phyloP scores from a whole-genome alignment of 2,797 vertebrate species.

The Acestrorhynchus altus region DNA sequence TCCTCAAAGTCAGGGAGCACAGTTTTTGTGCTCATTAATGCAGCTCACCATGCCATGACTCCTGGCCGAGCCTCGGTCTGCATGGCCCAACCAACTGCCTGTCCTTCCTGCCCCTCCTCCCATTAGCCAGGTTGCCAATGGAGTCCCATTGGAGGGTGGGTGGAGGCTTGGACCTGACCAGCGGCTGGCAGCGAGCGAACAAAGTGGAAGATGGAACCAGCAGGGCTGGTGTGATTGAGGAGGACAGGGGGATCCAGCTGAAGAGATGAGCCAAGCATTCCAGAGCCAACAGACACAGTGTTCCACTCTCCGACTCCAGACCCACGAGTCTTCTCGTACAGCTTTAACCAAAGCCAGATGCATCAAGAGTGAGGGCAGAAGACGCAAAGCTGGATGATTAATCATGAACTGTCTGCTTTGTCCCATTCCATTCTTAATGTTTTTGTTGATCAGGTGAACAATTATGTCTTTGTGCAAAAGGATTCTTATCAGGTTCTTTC shows the following conservation, averaged over 20 bases:
- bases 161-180: conserved; percentile 72
- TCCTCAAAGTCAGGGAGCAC: conserved; percentile 98
- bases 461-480: no score
- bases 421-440: no score
- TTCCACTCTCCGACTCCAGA: conserved; percentile 89
- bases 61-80: conserved; percentile 89
- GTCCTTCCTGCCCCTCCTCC: conserved; percentile 69
- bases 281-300: conserved; percentile 90
- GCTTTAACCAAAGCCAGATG: conserved; percentile 22
- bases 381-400: not conserved
- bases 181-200: conserved; percentile 94
- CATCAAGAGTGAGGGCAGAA: conserved; percentile 21
- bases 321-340: conserved; percentile 44
- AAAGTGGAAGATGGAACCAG: conserved; percentile 97
- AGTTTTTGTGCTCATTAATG: conserved; percentile 99
- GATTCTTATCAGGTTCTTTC: no score
- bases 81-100: conserved; percentile 64
- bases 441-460: no score
- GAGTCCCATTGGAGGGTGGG: conserved; percentile 74
- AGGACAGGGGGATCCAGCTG: conserved; percentile 98
- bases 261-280: conserved; percentile 98
- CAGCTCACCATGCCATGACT: conserved; percentile 95
- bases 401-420: no score
- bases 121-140: conserved; percentile 71
- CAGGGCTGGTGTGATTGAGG: conserved; percentile 95